Evolutionary conservation across 2,888 invertebrate species (phyloP), one percentile per base, ranked within the genome.

Genomic region (Actias luna): DNA sequence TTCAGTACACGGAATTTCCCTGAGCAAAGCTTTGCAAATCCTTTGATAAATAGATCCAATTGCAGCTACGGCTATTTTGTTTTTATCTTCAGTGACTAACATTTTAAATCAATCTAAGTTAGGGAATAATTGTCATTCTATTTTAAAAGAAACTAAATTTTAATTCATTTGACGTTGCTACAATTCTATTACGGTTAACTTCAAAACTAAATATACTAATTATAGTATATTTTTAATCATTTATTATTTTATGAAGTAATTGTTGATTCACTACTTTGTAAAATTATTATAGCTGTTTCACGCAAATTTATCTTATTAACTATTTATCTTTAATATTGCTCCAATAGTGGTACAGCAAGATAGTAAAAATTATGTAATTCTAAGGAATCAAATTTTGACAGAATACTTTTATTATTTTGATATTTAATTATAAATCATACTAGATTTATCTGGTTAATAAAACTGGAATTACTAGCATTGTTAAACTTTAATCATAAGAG

Each of bases 21-120:
- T 71, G 67, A 52, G 71, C 72, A 75, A 75, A 77, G 84, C 87
- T 88, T 88, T 62, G 80, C 81, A 76, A 74, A 71, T 79, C 76
- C 77, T 71, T 63, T 69, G 64, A 74, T 75, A 66, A 69, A 73
- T 67, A 70, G 71, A 67, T 69, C 65, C 67, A 62, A 65, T 75
- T 72, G 69, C 68, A 72, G 65, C 63, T 66, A 69, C 69, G 74
- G 69, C 77, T 77, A 80, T 66, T 65, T 61, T 72, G 69, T 67
- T 66, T 64, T 71, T 68, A 64, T 67, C 65, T 64, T 67, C 66
- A 71, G 73, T 80, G 73, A 83, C 84, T 84, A 83, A 84, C 79
- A 72, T 64, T 68, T 59, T 59, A 58, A 62, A 39, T 29, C 16
- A n/a, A 36, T 36, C 36, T 27, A 29, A 46, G 57, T 29, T 55